phyloP scores from a whole-genome alignment of 37 sponge, comb jelly and placozoan genomes.

The Diacarnus erythraeanus region DNA sequence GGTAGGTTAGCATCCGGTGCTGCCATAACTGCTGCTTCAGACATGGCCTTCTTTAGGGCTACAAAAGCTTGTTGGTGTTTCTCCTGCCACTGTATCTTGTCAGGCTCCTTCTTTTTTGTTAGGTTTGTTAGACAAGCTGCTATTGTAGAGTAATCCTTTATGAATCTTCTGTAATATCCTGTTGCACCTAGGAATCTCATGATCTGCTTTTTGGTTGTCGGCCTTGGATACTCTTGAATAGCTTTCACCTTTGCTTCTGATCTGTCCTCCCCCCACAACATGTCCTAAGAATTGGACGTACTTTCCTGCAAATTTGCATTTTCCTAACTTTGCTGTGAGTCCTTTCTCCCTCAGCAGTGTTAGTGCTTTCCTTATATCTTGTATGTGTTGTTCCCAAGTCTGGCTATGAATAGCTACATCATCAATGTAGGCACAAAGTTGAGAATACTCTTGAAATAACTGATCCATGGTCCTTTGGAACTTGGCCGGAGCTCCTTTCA shows the following conservation, averaged over 20 bases:
- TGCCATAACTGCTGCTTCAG: neutral
- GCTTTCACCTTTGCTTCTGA: conserved; percentile 21
- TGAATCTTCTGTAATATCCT: conserved; percentile 45
- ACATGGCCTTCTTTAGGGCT: neutral
- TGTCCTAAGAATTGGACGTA: conserved; percentile 29
- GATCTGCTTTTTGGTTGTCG: conserved; percentile 26
- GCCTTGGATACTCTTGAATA: conserved; percentile 3
- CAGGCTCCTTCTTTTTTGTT: neutral
- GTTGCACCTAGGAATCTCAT: conserved; percentile 38
- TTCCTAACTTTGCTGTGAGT: conserved; percentile 16
- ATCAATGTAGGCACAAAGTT: conserved; percentile 46
- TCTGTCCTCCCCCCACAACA: conserved; percentile 19
- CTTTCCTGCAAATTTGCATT: conserved; percentile 25
- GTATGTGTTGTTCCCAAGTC: conserved; percentile 38
- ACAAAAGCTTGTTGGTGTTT: neutral
- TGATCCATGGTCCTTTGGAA: conserved; percentile 62
- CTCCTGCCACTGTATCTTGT: neutral
- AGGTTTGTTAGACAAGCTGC: conserved; percentile 24
- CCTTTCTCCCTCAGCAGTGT: conserved; percentile 14
- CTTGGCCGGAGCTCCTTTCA: conserved; percentile 53
- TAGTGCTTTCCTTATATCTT: conserved; percentile 23
- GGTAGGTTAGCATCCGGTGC: neutral
- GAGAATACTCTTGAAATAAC: neutral
- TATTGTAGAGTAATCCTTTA: conserved; percentile 15
- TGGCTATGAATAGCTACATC: conserved; percentile 29